A percentile compares a stretch with the other conserved stretches of the same genome.
phyloP scores from a whole-genome alignment of 2,888 invertebrate genomes.

The Apomyelois bistriatella region DNA sequence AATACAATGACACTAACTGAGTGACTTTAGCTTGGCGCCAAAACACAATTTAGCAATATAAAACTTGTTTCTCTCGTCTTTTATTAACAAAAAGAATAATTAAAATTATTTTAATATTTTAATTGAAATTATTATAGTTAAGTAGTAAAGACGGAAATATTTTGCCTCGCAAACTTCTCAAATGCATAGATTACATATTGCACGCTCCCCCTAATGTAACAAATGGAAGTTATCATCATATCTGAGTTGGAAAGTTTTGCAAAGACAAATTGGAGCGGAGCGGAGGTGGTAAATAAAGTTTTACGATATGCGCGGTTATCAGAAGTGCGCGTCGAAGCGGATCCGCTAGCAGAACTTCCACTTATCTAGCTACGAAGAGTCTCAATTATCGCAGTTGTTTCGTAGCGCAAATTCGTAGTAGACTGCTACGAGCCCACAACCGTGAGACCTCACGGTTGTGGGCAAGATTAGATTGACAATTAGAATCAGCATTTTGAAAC shows the following conservation, averaged over 20 bases:
- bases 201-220: conserved; percentile 43
- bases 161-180: conserved; percentile 26
- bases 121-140: not conserved
- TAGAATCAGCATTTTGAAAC: too few relatives aligned
- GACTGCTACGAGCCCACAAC: not conserved
- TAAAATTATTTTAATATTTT: too few relatives aligned
- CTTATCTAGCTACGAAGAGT: conserved; percentile 39
- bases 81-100: too few relatives aligned
- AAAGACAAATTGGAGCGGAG: conserved; percentile 66
- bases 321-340: conserved; percentile 52
- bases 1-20: too few relatives aligned
- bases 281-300: conserved; percentile 69
- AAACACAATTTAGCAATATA: too few relatives aligned
- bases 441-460: too few relatives aligned
- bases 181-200: conserved; percentile 37
- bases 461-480: too few relatives aligned
- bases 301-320: conserved; percentile 71
- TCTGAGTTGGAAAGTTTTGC: conserved; percentile 59
- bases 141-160: conserved; percentile 11
- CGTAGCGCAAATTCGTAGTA: not conserved
- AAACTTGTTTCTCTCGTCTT: too few relatives aligned
- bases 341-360: conserved; percentile 39
- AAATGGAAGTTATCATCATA: conserved; percentile 56
- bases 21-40: too few relatives aligned
- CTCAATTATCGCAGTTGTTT: not conserved